Evolutionary conservation across 2,797 vertebrate species (phyloP), one percentile per base, ranked within the genome.

Genomic region (Sciurus carolinensis): DNA sequence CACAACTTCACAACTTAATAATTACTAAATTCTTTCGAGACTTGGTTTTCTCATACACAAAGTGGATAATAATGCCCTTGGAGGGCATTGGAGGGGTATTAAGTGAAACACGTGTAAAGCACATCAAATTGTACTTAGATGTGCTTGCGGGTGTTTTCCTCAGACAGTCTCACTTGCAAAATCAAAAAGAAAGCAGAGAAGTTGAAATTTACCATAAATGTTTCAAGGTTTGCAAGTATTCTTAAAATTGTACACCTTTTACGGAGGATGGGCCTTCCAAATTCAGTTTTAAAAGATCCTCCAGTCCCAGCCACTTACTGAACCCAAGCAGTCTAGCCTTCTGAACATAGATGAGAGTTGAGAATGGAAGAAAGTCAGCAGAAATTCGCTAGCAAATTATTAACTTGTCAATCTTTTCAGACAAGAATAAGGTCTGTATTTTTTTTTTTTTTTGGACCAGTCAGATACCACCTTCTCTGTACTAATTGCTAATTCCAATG

Each of bases 61-160:
- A 92, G 5, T 52, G 20, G 36, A 54, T 75, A 90, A 75, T 50
- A 81, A 77, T 4, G 3, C 47, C 17, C 47, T 47, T 67, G 18
- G 4, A 77, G 47, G 20, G n/a, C 22, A 47, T 12, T 83, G 81
- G 71, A 66, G 91, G 64, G 77, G 39, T 30, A 95, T 85, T 80
- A 91, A 77, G 22, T 52, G 39, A 94, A 77, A 81, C 10, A 36
- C 73, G 30, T 54, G 17, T 73, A 85, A 96, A 94, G 36, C 12
- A 81, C 26, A 5, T 90, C 39, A 75, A 89, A 64, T 79, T 64
- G 7, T 24, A 33, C 66, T 82, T 71, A 50, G 10, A 90, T 52
- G 1, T 52, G 10, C 22, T 44, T 76, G 7, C 5, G 73, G 20
- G 52, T 81, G 36, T 84, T 73, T 80, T 71, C 17, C 7, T 1